These are phyloP conservation scores for Frieseomelitta varia DNA, from an alignment of 1,140 invertebrate species.

Conservation along the genomic window DNA sequence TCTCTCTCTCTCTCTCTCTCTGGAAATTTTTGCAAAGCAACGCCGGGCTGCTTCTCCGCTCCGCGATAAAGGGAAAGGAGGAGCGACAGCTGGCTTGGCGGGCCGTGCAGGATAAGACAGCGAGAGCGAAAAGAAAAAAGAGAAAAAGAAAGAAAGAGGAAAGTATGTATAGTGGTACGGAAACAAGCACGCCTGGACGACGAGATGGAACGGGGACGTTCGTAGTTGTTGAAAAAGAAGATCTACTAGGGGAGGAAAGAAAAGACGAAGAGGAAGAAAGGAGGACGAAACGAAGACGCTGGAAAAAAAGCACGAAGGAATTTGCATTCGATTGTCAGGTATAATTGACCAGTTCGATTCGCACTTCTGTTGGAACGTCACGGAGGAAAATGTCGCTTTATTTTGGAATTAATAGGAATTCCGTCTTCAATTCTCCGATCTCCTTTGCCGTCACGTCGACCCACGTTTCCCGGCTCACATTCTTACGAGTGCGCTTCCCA, in stretches of 20 bases:
- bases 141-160: neutral
- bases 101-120: neutral
- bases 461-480: conserved; percentile 10
- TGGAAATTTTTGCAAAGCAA: conserved; percentile 44
- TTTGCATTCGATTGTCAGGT: conserved; percentile 39
- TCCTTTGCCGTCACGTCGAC: no score
- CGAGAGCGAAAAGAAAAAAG: neutral
- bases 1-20: neutral
- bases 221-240: neutral
- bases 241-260: neutral
- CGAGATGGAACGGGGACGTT: neutral
- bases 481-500: conserved; percentile 1
- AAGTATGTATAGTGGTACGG: conserved; percentile 23
- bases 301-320: conserved; percentile 13
- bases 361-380: conserved; percentile 32
- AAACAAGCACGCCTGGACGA: conserved; percentile 27
- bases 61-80: conserved; percentile 18
- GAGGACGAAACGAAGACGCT: neutral
- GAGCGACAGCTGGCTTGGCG: neutral
- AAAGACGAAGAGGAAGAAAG: neutral
- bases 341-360: conserved; percentile 48
- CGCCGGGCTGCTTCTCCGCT: neutral
- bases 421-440: neutral
- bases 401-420: conserved; percentile 51
- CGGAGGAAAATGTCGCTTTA: conserved; percentile 42